Evolutionary conservation across 23 tunicate species (phyloP).

Genomic region (Halocynthia aurantium): DNA sequence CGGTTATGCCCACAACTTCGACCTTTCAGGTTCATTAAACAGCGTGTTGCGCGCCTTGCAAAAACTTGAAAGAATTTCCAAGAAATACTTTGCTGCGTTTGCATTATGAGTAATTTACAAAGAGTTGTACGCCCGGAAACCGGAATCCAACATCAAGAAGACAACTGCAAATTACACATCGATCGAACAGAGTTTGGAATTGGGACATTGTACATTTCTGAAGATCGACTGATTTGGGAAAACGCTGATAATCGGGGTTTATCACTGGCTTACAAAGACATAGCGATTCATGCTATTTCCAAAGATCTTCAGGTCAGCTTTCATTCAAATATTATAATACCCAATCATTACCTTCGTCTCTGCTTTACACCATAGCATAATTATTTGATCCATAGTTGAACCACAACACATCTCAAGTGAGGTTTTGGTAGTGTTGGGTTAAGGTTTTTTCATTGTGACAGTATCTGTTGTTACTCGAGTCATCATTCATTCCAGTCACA

Average conservation of each 20-base stretch:
- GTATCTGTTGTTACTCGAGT: no score
- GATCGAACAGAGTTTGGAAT: constrained; percentile 12
- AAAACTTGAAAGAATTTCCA: no score
- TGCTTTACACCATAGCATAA: no score
- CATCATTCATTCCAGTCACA: neutral
- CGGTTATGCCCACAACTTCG: no score
- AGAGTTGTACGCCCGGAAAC: constrained; percentile 13
- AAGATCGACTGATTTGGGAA: constrained; percentile 26
- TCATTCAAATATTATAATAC: no score
- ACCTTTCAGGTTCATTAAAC: no score
- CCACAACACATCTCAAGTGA: no score
- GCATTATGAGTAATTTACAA: no score
- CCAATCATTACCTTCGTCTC: no score
- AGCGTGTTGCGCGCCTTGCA: no score
- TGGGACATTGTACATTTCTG: constrained; percentile 32
- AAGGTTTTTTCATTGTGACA: neutral
- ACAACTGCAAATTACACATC: constrained; percentile 27
- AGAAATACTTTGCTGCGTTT: no score
- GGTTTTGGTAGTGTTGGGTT: neutral
- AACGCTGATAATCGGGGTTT: constrained; percentile 28
- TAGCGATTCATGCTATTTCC: constrained; percentile 74
- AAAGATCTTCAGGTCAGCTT: constrained; percentile 49
- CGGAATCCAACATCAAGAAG: constrained; percentile 35
- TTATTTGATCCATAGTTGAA: no score
- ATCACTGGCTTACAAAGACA: constrained; percentile 40